Conservation (phyloP, 1,140 invertebrate genomes). For the Aricia agestis region DNA sequence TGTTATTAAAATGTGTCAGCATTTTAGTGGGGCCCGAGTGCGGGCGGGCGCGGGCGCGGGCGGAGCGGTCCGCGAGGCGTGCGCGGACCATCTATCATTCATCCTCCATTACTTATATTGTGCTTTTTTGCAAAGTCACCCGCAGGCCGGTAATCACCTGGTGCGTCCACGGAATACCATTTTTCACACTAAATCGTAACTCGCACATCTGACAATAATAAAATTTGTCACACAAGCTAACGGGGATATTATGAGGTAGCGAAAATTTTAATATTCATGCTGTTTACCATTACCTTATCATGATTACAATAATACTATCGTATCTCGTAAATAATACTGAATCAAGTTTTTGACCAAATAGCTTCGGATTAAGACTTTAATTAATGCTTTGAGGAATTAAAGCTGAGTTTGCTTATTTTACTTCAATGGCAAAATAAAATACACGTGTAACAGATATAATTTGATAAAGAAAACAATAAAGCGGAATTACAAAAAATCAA, state of each 20-base stretch:
- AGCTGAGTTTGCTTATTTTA: too few species aligned
- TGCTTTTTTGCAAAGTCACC: slow-evolving; percentile 75
- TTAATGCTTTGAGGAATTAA: too few species aligned
- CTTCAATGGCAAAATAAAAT: too few species aligned
- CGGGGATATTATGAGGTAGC: slow-evolving; percentile 62
- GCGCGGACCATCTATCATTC: slow-evolving; percentile 71
- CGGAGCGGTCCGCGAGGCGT: slow-evolving; percentile 34
- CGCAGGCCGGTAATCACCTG: slow-evolving; percentile 74
- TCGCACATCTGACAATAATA: slow-evolving; percentile 72
- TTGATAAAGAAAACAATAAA: not conserved
- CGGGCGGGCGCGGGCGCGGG: slow-evolving; percentile 35
- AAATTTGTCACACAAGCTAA: slow-evolving; percentile 75
- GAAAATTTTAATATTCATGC: slow-evolving; percentile 35
- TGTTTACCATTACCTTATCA: not conserved
- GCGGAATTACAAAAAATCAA: not conserved
- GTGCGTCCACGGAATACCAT: slow-evolving; percentile 67
- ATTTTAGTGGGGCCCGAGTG: slow-evolving; percentile 53
- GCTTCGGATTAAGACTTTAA: too few species aligned
- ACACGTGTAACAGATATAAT: too few species aligned
- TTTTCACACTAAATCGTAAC: slow-evolving; percentile 76
- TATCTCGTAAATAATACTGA: too few species aligned
- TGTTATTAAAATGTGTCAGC: slow-evolving; percentile 76
- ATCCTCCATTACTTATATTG: slow-evolving; percentile 76
- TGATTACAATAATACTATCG: too few species aligned
- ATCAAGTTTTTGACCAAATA: too few species aligned